Evolutionary conservation across 1,140 invertebrate genomes (phyloP).

Genomic region (Trachymyrmex septentrionalis): DNA sequence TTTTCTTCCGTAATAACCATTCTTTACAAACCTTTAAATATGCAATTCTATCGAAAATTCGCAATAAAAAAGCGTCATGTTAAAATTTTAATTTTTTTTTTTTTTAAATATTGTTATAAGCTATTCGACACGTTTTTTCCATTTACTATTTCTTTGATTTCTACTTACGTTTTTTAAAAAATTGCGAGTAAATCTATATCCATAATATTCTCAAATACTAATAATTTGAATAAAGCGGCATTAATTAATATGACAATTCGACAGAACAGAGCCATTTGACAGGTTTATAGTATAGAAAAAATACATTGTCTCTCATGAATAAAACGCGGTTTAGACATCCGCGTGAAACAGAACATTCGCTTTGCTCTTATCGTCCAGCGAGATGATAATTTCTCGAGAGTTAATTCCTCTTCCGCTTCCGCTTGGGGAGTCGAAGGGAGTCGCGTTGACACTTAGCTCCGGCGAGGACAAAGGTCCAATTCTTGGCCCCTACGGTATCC

Average conservation of each 20-base stretch:
- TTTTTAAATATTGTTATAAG: too few relatives aligned
- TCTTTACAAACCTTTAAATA: too few relatives aligned
- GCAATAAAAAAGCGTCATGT: too few relatives aligned
- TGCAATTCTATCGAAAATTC: too few relatives aligned
- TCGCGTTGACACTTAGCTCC: slow-evolving; percentile 82
- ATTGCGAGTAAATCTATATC: too few relatives aligned
- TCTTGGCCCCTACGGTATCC: slow-evolving; percentile 77
- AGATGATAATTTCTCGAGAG: slow-evolving; percentile 83
- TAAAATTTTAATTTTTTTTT: too few relatives aligned
- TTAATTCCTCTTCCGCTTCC: slow-evolving; percentile 78
- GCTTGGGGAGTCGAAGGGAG: slow-evolving; percentile 67
- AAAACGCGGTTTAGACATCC: slow-evolving; percentile 39
- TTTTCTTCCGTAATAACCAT: too few relatives aligned
- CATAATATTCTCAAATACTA: too few relatives aligned
- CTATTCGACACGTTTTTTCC: too few relatives aligned
- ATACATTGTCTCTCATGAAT: neutral
- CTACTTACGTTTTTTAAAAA: too few relatives aligned
- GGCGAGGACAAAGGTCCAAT: slow-evolving; percentile 84
- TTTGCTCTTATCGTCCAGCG: slow-evolving; percentile 62
- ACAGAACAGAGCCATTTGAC: neutral
- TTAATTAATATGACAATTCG: slow-evolving; percentile 1
- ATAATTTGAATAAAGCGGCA: neutral
- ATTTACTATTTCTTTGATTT: too few relatives aligned
- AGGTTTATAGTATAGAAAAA: neutral
- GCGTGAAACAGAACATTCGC: slow-evolving; percentile 63